Evolutionary conservation across 1,140 invertebrate genomes (phyloP).

Genomic region (Pseudomyrmex gracilis): DNA sequence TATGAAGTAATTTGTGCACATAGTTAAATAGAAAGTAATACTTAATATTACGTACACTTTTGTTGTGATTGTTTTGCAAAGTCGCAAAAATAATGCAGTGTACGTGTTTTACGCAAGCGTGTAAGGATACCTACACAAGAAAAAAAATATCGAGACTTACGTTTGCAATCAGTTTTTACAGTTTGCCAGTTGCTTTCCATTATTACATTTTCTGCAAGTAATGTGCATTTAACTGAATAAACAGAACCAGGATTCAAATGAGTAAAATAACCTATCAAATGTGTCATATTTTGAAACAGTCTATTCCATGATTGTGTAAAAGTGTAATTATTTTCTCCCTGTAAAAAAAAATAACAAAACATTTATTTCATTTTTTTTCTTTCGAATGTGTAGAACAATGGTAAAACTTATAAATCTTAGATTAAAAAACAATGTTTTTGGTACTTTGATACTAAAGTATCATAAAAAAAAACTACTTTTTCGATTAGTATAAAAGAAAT

Average conservation of each 20-base stretch:
- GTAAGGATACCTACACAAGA: no score
- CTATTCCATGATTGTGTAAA: neutral
- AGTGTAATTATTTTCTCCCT: neutral
- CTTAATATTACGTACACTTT: no score
- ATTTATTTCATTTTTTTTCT: neutral
- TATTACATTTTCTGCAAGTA: neutral
- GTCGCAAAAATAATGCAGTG: neutral
- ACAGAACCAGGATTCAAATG: neutral
- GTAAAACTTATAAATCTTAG: no score
- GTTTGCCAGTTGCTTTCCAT: neutral
- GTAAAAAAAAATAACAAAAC: neutral
- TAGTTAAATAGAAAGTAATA: no score
- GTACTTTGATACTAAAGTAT: no score
- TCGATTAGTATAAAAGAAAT: no score
- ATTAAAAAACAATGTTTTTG: no score
- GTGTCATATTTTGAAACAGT: conserved; percentile 27
- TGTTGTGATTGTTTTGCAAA: no score
- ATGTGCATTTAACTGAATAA: neutral
- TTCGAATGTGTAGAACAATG: neutral
- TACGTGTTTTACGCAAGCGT: no score
- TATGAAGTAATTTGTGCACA: no score
- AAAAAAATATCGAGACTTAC: conserved; percentile 8
- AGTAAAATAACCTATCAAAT: neutral
- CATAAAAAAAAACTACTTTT: neutral
- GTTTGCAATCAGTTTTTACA: conserved; percentile 10